Evolutionary conservation across 2,888 invertebrate species (phyloP).

Genomic region (Cyaniris semiargus): DNA sequence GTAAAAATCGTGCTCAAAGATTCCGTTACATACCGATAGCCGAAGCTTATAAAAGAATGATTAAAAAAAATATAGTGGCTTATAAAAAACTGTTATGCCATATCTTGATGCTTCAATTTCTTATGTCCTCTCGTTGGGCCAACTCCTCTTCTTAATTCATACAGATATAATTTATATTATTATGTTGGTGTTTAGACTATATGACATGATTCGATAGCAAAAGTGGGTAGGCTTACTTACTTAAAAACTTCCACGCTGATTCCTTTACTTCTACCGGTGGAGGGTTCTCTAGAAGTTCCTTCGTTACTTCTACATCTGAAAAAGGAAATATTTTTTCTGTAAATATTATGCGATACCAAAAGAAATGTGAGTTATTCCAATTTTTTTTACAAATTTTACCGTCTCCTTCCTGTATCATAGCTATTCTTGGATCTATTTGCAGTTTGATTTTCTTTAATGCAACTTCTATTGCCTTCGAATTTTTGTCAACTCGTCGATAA

Average conservation of each 20-base stretch:
- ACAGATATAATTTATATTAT: too few relatives aligned
- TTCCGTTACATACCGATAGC: too few relatives aligned
- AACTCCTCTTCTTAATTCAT: too few relatives aligned
- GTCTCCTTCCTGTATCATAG: slow-evolving; percentile 51
- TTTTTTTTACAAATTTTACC: slow-evolving; percentile 18
- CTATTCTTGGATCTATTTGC: slow-evolving; percentile 57
- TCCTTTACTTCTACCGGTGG: slow-evolving; percentile 36
- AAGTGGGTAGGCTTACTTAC: slow-evolving; percentile 41
- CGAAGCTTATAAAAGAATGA: too few relatives aligned
- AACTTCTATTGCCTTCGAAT: slow-evolving; percentile 55
- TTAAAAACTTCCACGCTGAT: slow-evolving; percentile 58
- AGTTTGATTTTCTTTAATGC: slow-evolving; percentile 59
- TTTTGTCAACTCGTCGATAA: slow-evolving; percentile 52
- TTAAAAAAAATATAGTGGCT: too few relatives aligned
- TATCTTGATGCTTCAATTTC: too few relatives aligned
- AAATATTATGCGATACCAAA: neutral
- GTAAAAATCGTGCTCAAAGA: too few relatives aligned
- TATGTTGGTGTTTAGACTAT: too few relatives aligned
- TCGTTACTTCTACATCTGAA: slow-evolving; percentile 49
- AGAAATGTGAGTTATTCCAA: neutral
- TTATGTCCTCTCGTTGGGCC: too few relatives aligned
- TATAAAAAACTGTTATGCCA: too few relatives aligned
- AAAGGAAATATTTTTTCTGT: slow-evolving; percentile 32
- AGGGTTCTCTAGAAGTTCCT: slow-evolving; percentile 47
- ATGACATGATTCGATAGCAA: too few relatives aligned